A percentile compares a stretch with the other conserved stretches of the same genome.
Conservation (phyloP, 1,140 invertebrate species). For the Papilio polytes region DNA sequence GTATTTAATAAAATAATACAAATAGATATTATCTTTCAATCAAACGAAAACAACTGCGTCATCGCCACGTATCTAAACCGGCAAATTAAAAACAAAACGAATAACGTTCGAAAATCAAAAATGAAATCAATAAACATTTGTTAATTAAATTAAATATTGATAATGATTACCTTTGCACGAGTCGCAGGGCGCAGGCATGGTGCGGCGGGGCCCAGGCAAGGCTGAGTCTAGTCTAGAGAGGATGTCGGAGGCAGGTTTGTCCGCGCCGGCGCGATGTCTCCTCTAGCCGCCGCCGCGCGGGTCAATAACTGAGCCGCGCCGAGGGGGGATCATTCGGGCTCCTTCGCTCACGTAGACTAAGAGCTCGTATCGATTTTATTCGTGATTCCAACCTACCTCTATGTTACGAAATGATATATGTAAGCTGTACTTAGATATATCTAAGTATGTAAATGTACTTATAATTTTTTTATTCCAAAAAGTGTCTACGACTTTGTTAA, state of each 20-base stretch:
- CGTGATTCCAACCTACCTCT: not conserved
- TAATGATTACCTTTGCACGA: conserved; percentile 71
- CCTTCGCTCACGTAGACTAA: conserved; percentile 47
- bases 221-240: conserved; percentile 51
- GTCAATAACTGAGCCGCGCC: conserved; percentile 77
- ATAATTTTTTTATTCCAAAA: not conserved
- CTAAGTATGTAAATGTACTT: not conserved
- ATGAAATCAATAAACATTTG: not conserved
- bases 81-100: conserved; percentile 44
- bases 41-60: not conserved
- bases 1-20: not conserved
- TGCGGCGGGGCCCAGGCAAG: conserved; percentile 54
- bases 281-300: conserved; percentile 54
- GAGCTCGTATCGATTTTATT: conserved; percentile 42
- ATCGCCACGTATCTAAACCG: conserved; percentile 29
- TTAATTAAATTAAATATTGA: not conserved
- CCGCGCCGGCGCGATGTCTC: conserved; percentile 50
- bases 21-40: not conserved
- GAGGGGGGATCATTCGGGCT: conserved; percentile 62
- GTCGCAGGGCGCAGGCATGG: conserved; percentile 76
- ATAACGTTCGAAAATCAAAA: not conserved
- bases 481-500: not conserved
- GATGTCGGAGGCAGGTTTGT: conserved; percentile 36
- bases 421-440: not conserved
- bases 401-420: conserved; percentile 24